Evolutionary conservation across 2,797 vertebrate species (phyloP).

Genomic region (Myotis findleyi): DNA sequence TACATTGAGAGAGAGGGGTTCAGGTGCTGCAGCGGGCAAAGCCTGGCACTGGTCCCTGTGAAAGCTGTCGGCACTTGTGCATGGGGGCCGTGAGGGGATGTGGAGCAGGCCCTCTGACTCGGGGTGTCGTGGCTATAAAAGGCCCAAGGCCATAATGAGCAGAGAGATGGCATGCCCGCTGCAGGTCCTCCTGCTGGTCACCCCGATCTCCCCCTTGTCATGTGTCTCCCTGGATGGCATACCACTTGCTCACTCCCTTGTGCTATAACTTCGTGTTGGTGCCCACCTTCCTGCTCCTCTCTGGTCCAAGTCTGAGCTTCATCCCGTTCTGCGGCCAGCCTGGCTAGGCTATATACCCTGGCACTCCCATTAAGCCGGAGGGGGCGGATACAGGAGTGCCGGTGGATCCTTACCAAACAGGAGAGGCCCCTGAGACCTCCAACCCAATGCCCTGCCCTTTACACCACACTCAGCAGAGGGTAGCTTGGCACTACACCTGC

Average conservation of each 20-base stretch:
- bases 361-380: background rate
- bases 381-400: background rate
- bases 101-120: background rate
- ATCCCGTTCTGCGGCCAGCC: background rate
- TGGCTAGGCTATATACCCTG: background rate
- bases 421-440: background rate
- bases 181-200: background rate
- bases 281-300: background rate
- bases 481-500: background rate
- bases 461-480: background rate
- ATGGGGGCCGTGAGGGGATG: background rate
- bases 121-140: background rate
- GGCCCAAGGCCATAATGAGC: background rate
- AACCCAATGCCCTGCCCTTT: background rate
- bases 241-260: background rate
- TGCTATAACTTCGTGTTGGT: background rate
- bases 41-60: background rate
- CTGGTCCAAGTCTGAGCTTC: background rate
- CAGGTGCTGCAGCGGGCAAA: background rate
- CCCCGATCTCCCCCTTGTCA: background rate
- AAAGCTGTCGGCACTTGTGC: background rate
- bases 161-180: background rate
- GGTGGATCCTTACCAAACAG: background rate
- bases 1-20: background rate
- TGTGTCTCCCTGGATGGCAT: background rate